phyloP scores from a whole-genome alignment of 2,797 vertebrate species.

The Euthynnus affinis region DNA sequence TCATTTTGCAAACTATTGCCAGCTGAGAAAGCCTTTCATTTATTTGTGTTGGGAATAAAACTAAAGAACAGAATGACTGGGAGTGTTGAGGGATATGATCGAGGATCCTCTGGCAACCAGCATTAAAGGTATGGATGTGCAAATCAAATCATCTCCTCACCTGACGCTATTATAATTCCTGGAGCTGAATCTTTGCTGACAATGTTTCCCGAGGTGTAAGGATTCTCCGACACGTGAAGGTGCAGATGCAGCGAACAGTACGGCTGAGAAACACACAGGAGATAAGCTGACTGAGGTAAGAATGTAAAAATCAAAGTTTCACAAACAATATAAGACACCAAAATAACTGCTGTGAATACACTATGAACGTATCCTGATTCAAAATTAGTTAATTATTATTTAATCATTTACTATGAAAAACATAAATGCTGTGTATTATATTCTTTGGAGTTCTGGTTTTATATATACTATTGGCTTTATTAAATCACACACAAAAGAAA shows the following conservation, averaged over 20 bases:
- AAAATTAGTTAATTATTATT: neutral
- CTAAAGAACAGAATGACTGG: constrained; percentile 16
- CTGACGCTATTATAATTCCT: constrained; percentile 95
- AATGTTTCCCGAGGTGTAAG: constrained; percentile 96
- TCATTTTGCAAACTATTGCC: constrained; percentile 22
- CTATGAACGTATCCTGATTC: neutral
- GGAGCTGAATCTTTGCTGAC: constrained; percentile 94
- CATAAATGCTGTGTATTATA: too few species aligned
- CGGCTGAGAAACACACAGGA: constrained; percentile 82
- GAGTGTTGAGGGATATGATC: constrained; percentile 24
- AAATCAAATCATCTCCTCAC: constrained; percentile 80
- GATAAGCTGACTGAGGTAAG: constrained; percentile 39
- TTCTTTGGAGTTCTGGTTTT: too few species aligned
- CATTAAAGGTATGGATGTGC: constrained; percentile 32
- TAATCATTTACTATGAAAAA: neutral
- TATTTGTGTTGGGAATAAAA: constrained; percentile 26
- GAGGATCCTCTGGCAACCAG: constrained; percentile 11
- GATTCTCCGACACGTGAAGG: constrained; percentile 95
- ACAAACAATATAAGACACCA: neutral
- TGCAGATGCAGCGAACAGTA: constrained; percentile 95
- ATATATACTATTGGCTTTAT: too few species aligned
- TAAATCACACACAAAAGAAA: neutral
- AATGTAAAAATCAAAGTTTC: constrained; percentile 32
- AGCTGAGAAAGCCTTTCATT: constrained; percentile 24
- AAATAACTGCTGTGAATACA: neutral